Evolutionary conservation across 2,113 vertebrate genomes (phyloP).

Genomic region (Steatornis caripensis): DNA sequence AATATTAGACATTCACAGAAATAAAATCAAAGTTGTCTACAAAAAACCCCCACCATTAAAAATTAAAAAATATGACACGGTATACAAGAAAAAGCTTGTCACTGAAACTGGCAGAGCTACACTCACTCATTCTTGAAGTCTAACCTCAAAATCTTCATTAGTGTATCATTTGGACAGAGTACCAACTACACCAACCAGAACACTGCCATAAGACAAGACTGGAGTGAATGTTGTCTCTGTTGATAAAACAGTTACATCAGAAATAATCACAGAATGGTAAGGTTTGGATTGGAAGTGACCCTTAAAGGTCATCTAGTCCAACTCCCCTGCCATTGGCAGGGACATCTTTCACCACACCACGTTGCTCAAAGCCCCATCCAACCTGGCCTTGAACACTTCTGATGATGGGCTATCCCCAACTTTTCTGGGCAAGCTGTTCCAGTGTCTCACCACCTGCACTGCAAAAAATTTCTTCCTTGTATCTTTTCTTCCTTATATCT

Average conservation of each 20-base stretch:
- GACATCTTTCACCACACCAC: neutral
- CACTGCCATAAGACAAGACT: neutral
- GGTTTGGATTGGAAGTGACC: neutral
- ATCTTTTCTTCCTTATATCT: neutral
- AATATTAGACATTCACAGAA: neutral
- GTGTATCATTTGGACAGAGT: neutral
- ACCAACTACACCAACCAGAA: neutral
- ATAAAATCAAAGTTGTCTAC: neutral
- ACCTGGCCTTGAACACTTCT: neutral
- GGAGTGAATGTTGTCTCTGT: neutral
- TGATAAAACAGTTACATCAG: neutral
- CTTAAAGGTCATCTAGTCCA: neutral
- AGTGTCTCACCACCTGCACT: neutral
- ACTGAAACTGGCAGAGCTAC: neutral
- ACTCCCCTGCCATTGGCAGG: accelerated
- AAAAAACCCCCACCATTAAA: neutral
- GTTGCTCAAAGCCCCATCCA: neutral
- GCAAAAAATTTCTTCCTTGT: neutral
- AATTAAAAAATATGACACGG: neutral
- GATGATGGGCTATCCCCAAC: neutral
- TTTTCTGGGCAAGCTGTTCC: neutral
- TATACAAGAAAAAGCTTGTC: neutral
- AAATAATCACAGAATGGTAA: neutral
- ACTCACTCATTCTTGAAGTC: neutral
- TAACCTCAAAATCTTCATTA: neutral